These are phyloP conservation scores for Lycocorax pyrrhopterus DNA, from an alignment of 2,113 vertebrate genomes.

Conservation along the genomic window DNA sequence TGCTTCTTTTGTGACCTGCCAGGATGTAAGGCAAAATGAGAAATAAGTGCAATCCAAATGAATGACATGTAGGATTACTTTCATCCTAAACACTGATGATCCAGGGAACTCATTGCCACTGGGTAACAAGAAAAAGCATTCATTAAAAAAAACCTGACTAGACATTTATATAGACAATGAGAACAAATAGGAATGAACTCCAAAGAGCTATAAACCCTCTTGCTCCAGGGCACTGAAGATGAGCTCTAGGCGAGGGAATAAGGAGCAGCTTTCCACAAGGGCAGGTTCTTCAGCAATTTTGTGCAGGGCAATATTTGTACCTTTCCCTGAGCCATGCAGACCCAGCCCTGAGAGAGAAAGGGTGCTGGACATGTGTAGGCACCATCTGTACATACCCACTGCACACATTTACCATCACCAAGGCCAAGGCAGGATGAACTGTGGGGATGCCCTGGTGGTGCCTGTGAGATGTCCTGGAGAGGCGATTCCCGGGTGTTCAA, in stretches of 20 bases:
- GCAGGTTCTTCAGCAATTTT: neutral
- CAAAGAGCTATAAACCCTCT: neutral
- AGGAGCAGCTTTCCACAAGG: neutral
- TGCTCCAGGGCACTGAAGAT: neutral
- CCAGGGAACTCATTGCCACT: neutral
- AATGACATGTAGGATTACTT: neutral
- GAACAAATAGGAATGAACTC: neutral
- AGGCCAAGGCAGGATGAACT: neutral
- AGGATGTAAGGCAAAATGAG: neutral
- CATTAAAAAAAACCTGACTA: neutral
- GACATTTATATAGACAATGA: neutral
- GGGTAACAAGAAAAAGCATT: neutral
- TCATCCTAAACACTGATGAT: neutral
- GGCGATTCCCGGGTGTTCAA: neutral
- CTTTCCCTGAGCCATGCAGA: neutral
- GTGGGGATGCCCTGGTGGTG: rapidly evolving
- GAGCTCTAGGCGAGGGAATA: neutral
- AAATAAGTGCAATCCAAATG: neutral
- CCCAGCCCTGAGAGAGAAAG: neutral
- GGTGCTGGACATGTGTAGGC: neutral
- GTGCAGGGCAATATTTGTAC: neutral
- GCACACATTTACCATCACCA: neutral
- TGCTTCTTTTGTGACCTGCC: neutral
- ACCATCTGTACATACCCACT: neutral
- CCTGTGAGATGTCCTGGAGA: neutral